These are phyloP conservation scores for Dasysyrphus albostriatus DNA, from an alignment of 2,888 invertebrate genomes.

Conservation along the genomic window DNA sequence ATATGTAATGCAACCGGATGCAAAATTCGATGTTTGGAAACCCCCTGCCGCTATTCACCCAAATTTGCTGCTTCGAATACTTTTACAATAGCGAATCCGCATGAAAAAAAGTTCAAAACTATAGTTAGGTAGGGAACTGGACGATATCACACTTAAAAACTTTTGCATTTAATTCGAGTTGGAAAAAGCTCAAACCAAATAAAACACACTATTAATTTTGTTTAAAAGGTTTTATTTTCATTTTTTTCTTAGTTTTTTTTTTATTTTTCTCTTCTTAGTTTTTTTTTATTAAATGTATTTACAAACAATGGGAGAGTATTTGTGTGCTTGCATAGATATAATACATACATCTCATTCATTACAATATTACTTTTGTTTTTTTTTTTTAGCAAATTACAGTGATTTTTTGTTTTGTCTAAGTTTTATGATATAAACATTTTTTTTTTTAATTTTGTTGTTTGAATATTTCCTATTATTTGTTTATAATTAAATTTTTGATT, in stretches of 20 bases:
- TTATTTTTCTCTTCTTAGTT: constrained; percentile 31
- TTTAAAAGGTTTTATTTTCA: constrained; percentile 36
- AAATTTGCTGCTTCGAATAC: too few relatives aligned
- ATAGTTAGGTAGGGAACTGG: too few relatives aligned
- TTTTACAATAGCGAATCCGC: too few relatives aligned
- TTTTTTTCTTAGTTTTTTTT: constrained; percentile 19
- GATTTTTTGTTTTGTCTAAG: constrained; percentile 44
- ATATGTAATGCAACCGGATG: too few relatives aligned
- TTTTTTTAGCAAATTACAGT: constrained; percentile 53
- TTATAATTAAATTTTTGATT: constrained; percentile 46
- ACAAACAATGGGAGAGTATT: constrained; percentile 72
- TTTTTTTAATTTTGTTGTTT: constrained; percentile 19
- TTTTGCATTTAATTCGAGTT: too few relatives aligned
- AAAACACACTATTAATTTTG: constrained; percentile 8
- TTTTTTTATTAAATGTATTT: constrained; percentile 52
- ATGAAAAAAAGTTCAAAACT: too few relatives aligned
- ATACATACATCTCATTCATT: constrained; percentile 47
- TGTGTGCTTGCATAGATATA: constrained; percentile 66
- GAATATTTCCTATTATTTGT: constrained; percentile 38
- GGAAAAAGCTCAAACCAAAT: too few relatives aligned
- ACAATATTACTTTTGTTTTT: constrained; percentile 50
- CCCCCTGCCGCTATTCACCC: too few relatives aligned
- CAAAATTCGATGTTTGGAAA: too few relatives aligned
- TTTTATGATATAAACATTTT: constrained; percentile 53
- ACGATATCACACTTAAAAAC: too few relatives aligned